Percentiles rank a stretch among this genome's conserved stretches.
These are phyloP conservation scores for Pristis pectinata DNA, from an alignment of 2,797 vertebrate genomes.

Conservation along the genomic window DNA sequence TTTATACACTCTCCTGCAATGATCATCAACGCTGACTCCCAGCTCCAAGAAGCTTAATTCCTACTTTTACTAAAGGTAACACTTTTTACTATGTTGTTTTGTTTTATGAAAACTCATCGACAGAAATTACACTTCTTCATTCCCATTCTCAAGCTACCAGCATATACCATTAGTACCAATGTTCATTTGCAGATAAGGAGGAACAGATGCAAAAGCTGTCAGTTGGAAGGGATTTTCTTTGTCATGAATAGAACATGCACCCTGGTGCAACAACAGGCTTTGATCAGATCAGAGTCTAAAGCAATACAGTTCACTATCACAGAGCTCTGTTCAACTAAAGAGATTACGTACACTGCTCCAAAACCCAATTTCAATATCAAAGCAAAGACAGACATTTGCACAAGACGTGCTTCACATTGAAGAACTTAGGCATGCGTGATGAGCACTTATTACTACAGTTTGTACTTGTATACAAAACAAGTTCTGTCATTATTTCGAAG, in stretches of 20 bases:
- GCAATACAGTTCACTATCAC: constrained; percentile 2
- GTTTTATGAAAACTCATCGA: not conserved
- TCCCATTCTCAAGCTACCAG: not conserved
- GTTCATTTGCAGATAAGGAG: not conserved
- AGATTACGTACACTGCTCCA: not conserved
- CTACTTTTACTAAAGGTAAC: not conserved
- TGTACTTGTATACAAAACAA: not conserved
- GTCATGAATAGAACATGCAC: constrained; percentile 7
- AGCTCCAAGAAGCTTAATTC: not conserved
- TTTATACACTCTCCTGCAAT: not conserved
- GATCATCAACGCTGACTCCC: not conserved
- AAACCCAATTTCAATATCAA: constrained; percentile 20
- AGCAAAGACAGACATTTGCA: not conserved
- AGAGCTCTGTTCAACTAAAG: not conserved
- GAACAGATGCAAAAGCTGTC: constrained; percentile 22
- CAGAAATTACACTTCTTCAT: not conserved
- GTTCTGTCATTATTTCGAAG: constrained; percentile 13
- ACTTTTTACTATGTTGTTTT: not conserved
- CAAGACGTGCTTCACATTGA: not conserved
- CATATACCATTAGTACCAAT: not conserved
- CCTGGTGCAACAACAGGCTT: constrained; percentile 3
- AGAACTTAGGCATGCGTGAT: not conserved
- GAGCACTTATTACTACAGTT: not conserved
- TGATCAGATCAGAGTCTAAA: constrained; percentile 1
- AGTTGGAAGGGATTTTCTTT: not conserved